Evolutionary conservation across 1,140 invertebrate genomes (phyloP), one percentile per base, ranked within the genome.

Genomic region (Drosophila yakuba): DNA sequence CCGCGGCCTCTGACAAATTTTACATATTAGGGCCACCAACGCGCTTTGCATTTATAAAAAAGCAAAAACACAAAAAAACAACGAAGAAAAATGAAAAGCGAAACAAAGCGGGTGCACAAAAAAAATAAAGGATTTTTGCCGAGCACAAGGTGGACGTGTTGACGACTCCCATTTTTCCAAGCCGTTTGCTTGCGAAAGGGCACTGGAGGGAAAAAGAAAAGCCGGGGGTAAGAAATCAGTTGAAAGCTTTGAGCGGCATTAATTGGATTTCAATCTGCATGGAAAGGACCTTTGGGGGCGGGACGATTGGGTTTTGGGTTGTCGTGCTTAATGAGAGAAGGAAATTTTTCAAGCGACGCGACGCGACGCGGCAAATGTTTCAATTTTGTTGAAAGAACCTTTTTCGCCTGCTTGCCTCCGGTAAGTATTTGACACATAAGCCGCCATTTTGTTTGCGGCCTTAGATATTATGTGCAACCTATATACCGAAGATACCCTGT

Each of bases 181-280:
- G 78, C 73, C 81, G 67, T 81, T 85, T 78, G 78, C 63, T 81
- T 67, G 72, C 64, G 74, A 78, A 73, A 69, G 43, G n/a, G 45
- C 28, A 43, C 14, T 48, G 47, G 25, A 15, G 47, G 47, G 17
- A 11, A 6, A 32, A 15, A 23, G 43, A 48, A 54, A 64, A 41
- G 52, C 60, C 32, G 62, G 14, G 44, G 58, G 50, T 36, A 48
- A 62, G 69, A 85, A 84, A 84, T 85, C 81, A 84, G 81, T 85
- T 84, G 77, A 84, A 84, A 84, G 80, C 80, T 85, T 64, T 85
- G 76, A 85, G 81, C 68, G 60, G 73, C 82, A 81, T 85, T 85
- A 85, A 85, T 85, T 85, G 81, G 81, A 85, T 86, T 85, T 85
- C 81, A 85, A 85, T 85, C 82, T 82, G 64, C 50, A 45, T 48